Evolutionary conservation across 2,888 invertebrate genomes (phyloP).

Genomic region (Glyphotaelius pellucidus): DNA sequence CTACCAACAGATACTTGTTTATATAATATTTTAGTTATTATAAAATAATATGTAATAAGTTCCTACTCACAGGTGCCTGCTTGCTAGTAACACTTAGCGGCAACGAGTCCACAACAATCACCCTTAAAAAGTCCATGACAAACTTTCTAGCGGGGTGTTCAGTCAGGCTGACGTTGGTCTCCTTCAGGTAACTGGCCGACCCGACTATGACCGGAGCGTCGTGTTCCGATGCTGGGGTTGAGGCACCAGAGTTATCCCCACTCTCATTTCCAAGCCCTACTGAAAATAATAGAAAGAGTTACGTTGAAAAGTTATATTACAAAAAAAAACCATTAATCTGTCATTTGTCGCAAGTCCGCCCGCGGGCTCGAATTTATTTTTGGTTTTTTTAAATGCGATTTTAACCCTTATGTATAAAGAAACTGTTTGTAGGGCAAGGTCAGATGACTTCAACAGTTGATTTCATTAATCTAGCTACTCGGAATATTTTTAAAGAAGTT

Average conservation of each 20-base stretch:
- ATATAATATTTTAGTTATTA: neutral
- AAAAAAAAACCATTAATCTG: no score
- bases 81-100: constrained; percentile 89
- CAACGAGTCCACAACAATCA: constrained; percentile 95
- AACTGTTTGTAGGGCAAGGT: no score
- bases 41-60: neutral
- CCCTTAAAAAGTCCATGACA: constrained; percentile 95
- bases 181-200: constrained; percentile 70
- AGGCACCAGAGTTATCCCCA: constrained; percentile 87
- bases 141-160: constrained; percentile 91
- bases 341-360: no score
- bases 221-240: constrained; percentile 84
- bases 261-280: constrained; percentile 75
- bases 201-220: constrained; percentile 76
- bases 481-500: no score
- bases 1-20: neutral
- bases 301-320: neutral
- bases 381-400: no score
- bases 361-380: no score
- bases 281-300: constrained; percentile 21
- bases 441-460: no score
- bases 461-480: no score
- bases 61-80: constrained; percentile 79
- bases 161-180: constrained; percentile 74
- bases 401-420: no score